Percentiles rank a stretch among this genome's conserved stretches.
These are phyloP conservation scores for Fabriciana adippe DNA, from an alignment of 2,888 invertebrate species.

Conservation along the genomic window DNA sequence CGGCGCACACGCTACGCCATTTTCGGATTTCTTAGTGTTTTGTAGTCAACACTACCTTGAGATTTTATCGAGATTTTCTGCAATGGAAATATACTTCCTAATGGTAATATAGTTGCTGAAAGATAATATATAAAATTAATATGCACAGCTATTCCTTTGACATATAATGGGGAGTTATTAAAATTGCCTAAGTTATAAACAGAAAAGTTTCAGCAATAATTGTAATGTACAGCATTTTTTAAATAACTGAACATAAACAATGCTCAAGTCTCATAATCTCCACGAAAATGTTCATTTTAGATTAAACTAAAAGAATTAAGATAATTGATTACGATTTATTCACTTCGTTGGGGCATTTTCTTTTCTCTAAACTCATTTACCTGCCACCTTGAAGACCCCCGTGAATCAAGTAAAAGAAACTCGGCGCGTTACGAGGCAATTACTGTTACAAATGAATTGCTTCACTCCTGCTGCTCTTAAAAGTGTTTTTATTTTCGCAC, in stretches of 20 bases:
- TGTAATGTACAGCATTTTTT: constrained; percentile 7
- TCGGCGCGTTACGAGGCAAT: constrained; percentile 67
- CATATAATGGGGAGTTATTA: constrained; percentile 4
- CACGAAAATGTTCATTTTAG: constrained; percentile 29
- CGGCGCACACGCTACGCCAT: constrained; percentile 74
- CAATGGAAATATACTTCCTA: constrained; percentile 39
- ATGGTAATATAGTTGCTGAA: constrained; percentile 38
- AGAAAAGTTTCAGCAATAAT: constrained; percentile 7
- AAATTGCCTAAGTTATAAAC: constrained; percentile 11
- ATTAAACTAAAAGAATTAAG: constrained; percentile 44
- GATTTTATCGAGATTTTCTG: constrained; percentile 52
- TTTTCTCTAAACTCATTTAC: constrained; percentile 67
- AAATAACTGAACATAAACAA: constrained; percentile 25
- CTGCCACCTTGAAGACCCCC: constrained; percentile 49
- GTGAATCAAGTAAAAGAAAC: constrained; percentile 67
- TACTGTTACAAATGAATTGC: constrained; percentile 68
- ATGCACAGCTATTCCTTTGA: not conserved
- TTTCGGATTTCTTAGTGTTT: constrained; percentile 73
- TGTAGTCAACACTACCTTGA: constrained; percentile 62
- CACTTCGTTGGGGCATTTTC: constrained; percentile 58
- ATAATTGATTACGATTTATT: constrained; percentile 68
- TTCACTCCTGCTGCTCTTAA: constrained; percentile 56
- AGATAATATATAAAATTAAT: constrained; percentile 1
- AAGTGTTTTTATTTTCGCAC: constrained; percentile 59
- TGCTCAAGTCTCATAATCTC: constrained; percentile 25